Evolutionary conservation across 2,113 vertebrate species (phyloP).

Genomic region (Carassius gibelio): DNA sequence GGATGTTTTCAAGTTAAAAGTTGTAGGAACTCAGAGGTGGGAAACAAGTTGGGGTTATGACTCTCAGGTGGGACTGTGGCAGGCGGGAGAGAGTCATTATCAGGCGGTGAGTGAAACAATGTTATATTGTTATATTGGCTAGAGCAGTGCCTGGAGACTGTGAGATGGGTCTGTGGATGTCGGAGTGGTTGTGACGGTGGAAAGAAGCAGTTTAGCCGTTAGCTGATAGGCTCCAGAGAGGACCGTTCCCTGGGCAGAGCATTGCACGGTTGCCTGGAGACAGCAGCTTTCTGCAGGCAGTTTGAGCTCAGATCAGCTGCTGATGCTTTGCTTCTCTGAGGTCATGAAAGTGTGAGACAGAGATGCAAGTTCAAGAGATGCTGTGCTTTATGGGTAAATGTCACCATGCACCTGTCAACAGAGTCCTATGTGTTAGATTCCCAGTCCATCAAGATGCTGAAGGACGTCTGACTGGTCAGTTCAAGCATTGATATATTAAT

Average conservation of each 20-base stretch:
- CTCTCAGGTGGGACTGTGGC: not conserved
- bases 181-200: not conserved
- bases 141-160: slow-evolving; percentile 8
- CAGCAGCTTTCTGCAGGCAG: not conserved
- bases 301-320: too few species aligned
- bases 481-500: not conserved
- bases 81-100: slow-evolving; percentile 2
- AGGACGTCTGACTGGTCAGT: not conserved
- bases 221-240: slow-evolving; percentile 32
- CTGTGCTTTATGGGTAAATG: not conserved
- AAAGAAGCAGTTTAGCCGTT: slow-evolving; percentile 39
- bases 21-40: not conserved
- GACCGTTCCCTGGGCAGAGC: slow-evolving; percentile 35
- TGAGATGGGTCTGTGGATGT: slow-evolving; percentile 34
- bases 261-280: slow-evolving; percentile 27
- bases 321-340: not conserved
- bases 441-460: not conserved
- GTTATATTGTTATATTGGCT: slow-evolving; percentile 3
- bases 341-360: slow-evolving; percentile 8
- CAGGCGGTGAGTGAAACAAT: not conserved
- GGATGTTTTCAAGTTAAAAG: not conserved
- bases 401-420: not conserved
- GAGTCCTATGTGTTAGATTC: not conserved
- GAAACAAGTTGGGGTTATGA: slow-evolving; percentile 10
- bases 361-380: not conserved